Percentiles rank a stretch among this genome's conserved stretches.
phyloP scores from a whole-genome alignment of 2,113 vertebrate species.

The Bolborhynchus lineola region DNA sequence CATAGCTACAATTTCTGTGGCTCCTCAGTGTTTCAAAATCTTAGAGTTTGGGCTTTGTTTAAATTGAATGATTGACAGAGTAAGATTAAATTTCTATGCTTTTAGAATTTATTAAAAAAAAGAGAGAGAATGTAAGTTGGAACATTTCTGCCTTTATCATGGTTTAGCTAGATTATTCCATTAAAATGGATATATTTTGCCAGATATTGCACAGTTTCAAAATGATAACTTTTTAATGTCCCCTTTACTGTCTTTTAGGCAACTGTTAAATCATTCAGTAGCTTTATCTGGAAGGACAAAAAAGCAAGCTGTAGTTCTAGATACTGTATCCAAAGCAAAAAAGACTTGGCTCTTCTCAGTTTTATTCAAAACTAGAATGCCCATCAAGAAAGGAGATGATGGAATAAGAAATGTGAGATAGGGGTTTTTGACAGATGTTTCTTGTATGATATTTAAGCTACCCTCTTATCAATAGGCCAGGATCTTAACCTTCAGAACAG shows the following conservation, averaged over 20 bases:
- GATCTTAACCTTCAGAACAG: background rate
- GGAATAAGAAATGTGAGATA: background rate
- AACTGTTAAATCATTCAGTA: background rate
- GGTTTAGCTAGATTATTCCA: background rate
- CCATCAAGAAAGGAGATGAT: background rate
- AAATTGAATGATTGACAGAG: background rate
- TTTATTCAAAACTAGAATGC: background rate
- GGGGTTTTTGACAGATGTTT: fast-evolving
- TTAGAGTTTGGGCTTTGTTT: background rate
- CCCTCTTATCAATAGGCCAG: background rate
- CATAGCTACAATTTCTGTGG: background rate
- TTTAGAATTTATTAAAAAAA: background rate
- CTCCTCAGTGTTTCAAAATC: background rate
- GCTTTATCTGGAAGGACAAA: background rate
- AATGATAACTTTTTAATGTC: background rate
- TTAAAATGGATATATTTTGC: background rate
- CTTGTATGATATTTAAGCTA: background rate
- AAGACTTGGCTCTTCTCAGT: background rate
- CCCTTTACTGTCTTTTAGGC: background rate
- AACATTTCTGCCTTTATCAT: background rate
- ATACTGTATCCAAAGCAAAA: background rate
- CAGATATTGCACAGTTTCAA: background rate
- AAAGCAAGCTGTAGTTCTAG: background rate
- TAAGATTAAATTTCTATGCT: background rate
- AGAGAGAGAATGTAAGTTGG: background rate